Percentiles rank a stretch among this genome's conserved stretches.
phyloP scores from a whole-genome alignment of 2,888 invertebrate species.

The Dermolepida albohirtum region DNA sequence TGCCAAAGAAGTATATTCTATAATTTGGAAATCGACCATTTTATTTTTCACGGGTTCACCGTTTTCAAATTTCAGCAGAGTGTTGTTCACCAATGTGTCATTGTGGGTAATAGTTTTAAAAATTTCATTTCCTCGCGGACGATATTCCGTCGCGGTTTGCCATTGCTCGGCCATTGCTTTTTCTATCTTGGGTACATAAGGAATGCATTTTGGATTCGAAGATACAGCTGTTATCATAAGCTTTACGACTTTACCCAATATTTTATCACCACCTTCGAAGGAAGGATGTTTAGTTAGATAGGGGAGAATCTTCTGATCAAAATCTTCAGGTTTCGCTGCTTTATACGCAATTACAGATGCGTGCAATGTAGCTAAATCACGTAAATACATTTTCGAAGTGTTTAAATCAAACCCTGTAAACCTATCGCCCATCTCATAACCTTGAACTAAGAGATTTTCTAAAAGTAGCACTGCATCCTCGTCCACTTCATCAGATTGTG shows the following conservation, averaged over 20 bases:
- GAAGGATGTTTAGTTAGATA: conserved; percentile 50
- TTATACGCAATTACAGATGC: conserved; percentile 68
- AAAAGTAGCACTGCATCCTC: conserved; percentile 68
- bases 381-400: conserved; percentile 63
- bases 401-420: conserved; percentile 65
- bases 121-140: conserved; percentile 58
- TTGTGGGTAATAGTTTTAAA: conserved; percentile 69
- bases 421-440: conserved; percentile 65
- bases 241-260: neutral
- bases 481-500: conserved; percentile 59
- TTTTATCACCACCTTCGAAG: neutral
- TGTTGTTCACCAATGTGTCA: conserved; percentile 72
- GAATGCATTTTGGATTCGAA: too few species aligned
- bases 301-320: conserved; percentile 57
- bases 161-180: conserved; percentile 40
- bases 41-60: conserved; percentile 57
- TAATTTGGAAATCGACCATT: conserved; percentile 71
- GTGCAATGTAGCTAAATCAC: conserved; percentile 68
- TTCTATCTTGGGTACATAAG: neutral
- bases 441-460: conserved; percentile 66
- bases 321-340: conserved; percentile 61
- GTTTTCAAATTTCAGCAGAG: conserved; percentile 65
- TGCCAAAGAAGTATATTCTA: conserved; percentile 65
- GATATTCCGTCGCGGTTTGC: conserved; percentile 45
- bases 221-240: neutral